Percentiles rank a stretch among this genome's conserved stretches.
Conservation (phyloP, 64 coral and sea anemone genomes). For the Catalaphyllia jardinei region DNA sequence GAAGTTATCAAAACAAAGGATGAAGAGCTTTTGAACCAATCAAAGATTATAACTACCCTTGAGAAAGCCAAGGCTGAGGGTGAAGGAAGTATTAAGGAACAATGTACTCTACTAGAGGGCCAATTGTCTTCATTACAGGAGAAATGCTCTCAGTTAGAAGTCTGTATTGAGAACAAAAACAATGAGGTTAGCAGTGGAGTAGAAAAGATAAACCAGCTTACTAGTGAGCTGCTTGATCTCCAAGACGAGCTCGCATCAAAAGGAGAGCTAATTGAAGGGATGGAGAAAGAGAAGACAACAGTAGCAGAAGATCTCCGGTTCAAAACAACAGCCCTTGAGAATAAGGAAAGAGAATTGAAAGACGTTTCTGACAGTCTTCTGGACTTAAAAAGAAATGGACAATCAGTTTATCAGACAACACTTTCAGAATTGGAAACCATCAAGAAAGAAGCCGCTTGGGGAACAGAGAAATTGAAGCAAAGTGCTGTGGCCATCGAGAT, state of each 20-base stretch:
- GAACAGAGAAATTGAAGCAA: constrained; percentile 24
- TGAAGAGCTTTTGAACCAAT: constrained; percentile 2
- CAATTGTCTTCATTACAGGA: not conserved
- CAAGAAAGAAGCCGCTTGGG: constrained; percentile 15
- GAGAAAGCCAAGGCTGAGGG: not conserved
- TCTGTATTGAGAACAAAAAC: not conserved
- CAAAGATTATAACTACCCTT: not conserved
- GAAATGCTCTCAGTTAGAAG: constrained; percentile 8
- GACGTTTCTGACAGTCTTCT: constrained; percentile 10
- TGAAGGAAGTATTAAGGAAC: constrained; percentile 5
- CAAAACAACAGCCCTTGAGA: constrained; percentile 7
- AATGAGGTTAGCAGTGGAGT: not conserved
- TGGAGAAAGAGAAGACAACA: not conserved
- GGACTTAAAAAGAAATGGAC: constrained; percentile 1
- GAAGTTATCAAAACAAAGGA: constrained; percentile 26
- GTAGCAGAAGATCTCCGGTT: not conserved
- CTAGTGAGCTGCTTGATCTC: not conserved
- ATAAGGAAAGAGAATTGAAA: constrained; percentile 42
- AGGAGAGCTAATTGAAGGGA: not conserved
- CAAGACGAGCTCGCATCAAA: constrained; percentile 13
- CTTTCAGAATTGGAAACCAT: not conserved
- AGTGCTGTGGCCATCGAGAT: not conserved
- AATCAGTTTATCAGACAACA: constrained; percentile 15
- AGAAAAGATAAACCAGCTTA: not conserved
- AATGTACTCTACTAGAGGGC: not conserved